Evolutionary conservation across 2,113 vertebrate species (phyloP).

Genomic region (Emydocephalus ijimae): DNA sequence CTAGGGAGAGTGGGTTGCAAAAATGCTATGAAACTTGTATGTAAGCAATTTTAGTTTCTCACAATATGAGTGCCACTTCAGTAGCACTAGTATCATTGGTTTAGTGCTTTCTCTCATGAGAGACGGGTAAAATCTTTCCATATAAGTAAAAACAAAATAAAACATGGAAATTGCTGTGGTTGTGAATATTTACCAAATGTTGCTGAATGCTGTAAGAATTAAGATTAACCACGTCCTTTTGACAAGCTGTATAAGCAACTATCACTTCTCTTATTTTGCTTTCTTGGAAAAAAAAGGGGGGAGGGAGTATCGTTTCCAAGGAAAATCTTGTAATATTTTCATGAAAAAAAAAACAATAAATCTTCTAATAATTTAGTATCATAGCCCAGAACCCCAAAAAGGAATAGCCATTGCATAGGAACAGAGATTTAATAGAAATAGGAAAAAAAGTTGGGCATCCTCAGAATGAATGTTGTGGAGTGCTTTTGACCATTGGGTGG

Average conservation of each 20-base stretch:
- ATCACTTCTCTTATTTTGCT: constrained; percentile 1
- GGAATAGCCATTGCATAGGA: not conserved
- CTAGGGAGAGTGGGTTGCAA: not conserved
- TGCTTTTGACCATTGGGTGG: not conserved
- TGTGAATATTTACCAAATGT: not conserved
- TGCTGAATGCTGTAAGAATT: not conserved
- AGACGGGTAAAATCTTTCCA: not conserved
- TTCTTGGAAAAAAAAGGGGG: not conserved
- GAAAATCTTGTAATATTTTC: not conserved
- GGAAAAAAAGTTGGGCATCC: not conserved
- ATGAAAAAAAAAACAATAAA: not conserved
- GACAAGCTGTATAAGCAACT: not conserved
- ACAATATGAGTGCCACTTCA: accelerated
- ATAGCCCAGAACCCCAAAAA: not conserved
- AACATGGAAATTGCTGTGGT: constrained; percentile 16
- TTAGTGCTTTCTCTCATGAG: accelerated
- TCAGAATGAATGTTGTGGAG: not conserved
- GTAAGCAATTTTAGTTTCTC: not conserved
- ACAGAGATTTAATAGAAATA: not conserved
- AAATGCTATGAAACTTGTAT: not conserved
- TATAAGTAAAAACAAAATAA: constrained; percentile 1
- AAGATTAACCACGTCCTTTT: constrained; percentile 8
- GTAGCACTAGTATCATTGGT: accelerated
- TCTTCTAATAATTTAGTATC: not conserved
- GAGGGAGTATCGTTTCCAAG: accelerated